Percentiles rank a stretch among this genome's conserved stretches.
phyloP scores from a whole-genome alignment of 2,888 invertebrate genomes.

The Trissolcus brochymenae region DNA sequence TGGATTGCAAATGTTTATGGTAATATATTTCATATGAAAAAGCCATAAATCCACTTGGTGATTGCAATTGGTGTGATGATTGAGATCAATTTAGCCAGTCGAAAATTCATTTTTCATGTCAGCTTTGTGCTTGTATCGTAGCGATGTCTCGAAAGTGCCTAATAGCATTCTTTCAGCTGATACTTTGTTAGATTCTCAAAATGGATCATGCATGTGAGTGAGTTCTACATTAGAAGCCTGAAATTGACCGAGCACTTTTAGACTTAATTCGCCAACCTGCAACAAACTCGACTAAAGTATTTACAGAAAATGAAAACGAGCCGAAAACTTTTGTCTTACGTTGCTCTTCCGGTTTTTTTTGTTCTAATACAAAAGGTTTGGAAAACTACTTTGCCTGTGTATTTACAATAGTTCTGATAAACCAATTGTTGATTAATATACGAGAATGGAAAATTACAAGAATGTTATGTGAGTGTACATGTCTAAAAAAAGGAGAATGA shows the following conservation, averaged over 20 bases:
- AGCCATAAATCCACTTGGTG: too few species aligned
- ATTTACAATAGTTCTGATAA: slow-evolving; percentile 33
- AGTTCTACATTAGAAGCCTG: slow-evolving; percentile 49
- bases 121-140: slow-evolving; percentile 23
- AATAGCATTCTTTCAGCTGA: slow-evolving; percentile 31
- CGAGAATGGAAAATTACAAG: slow-evolving; percentile 33
- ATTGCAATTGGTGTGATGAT: too few species aligned
- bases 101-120: slow-evolving; percentile 8
- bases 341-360: too few species aligned
- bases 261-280: slow-evolving; percentile 43
- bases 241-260: slow-evolving; percentile 30
- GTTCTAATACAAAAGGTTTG: too few species aligned
- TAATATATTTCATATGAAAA: too few species aligned
- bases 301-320: slow-evolving; percentile 15
- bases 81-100: neutral
- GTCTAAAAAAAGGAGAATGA: slow-evolving; percentile 30
- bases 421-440: slow-evolving; percentile 34
- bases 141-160: slow-evolving; percentile 39
- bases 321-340: neutral
- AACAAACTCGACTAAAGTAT: slow-evolving; percentile 45
- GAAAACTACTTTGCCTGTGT: slow-evolving; percentile 7
- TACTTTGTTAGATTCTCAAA: slow-evolving; percentile 44
- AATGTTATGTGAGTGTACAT: slow-evolving; percentile 36
- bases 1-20: neutral
- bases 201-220: slow-evolving; percentile 52